Evolutionary conservation across 1,140 invertebrate genomes (phyloP), one percentile per base, ranked within the genome.

Genomic region (Trachymyrmex cornetzi): DNA sequence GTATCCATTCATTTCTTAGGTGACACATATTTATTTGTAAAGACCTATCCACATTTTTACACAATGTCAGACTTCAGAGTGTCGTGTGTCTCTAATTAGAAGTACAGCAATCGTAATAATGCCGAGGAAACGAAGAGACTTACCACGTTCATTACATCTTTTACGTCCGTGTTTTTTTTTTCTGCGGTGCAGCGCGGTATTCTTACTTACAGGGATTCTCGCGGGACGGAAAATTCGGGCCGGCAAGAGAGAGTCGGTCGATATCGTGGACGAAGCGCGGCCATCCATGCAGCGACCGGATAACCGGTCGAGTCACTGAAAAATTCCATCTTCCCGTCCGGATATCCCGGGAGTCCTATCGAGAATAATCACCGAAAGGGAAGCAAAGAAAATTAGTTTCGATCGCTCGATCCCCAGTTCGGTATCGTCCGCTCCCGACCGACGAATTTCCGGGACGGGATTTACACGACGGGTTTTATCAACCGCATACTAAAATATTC

Each of bases 401-500:
- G 66, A 74, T 55, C 71, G 48, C 69, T 80, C 63, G 34, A 66
- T 34, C 82, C 38, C 57, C 7, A 48, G 19, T 50, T 84, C 5
- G 55, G 24, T 75, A 87, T 59, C 59, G 38, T 55, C 64, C 74
- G 19, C 19, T n/a, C 11, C n/a, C n/a, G 67, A 69, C 16, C n/a
- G 34, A 30, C 53, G 11, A 75, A 61, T 77, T 86, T 55, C 50
- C 50, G 53, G 64, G 4, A 24, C 27, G 4, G 34, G 38, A 82
- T 77, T 89, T 77, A 77, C 69, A 50, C 55, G 55, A 57, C 22
- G 66, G 30, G 24, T 87, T 89, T 89, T 77, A 63, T 69, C 44
- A 86, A 75, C 61, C 69, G 71, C 27, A 30, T 81, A 77, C 69
- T 89, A 82, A 89, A 89, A 89, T 81, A 85, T 89, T 77, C 75